phyloP scores from a whole-genome alignment of 2,888 invertebrate species.

The Leucophora obtusa region DNA sequence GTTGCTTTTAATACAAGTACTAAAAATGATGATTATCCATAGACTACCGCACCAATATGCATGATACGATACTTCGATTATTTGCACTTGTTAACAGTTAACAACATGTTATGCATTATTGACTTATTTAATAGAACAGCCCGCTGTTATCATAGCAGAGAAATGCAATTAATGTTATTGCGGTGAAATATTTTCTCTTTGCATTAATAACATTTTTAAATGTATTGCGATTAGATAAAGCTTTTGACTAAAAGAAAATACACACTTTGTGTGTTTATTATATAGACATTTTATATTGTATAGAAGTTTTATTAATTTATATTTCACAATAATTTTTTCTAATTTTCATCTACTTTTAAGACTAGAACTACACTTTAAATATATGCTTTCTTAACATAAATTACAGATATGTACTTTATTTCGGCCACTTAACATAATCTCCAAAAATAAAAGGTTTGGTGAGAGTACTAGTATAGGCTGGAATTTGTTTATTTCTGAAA shows the following conservation, averaged over 20 bases:
- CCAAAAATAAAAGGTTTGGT: conserved; percentile 76
- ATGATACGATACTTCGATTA: neutral
- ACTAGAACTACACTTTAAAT: neutral
- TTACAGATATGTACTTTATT: conserved; percentile 8
- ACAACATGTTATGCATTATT: neutral
- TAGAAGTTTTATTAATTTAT: too few species aligned
- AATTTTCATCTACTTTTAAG: neutral
- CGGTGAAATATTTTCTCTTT: neutral
- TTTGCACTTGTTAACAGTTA: conserved; percentile 2
- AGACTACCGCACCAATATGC: neutral
- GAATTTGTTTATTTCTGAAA: conserved; percentile 74
- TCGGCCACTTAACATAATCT: conserved; percentile 69
- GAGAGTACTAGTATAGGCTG: conserved; percentile 74
- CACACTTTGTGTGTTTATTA: too few species aligned
- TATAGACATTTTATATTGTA: too few species aligned
- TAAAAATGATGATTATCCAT: conserved; percentile 23
- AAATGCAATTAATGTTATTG: neutral
- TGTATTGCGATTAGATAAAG: too few species aligned
- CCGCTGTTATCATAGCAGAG: neutral
- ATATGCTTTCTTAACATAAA: neutral
- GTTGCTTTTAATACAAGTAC: conserved; percentile 28
- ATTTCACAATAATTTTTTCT: too few species aligned
- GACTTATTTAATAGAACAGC: neutral
- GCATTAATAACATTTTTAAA: too few species aligned
- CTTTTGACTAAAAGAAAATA: too few species aligned